Conservation (phyloP, 2,888 invertebrate species). For the Coenonympha arcania region DNA sequence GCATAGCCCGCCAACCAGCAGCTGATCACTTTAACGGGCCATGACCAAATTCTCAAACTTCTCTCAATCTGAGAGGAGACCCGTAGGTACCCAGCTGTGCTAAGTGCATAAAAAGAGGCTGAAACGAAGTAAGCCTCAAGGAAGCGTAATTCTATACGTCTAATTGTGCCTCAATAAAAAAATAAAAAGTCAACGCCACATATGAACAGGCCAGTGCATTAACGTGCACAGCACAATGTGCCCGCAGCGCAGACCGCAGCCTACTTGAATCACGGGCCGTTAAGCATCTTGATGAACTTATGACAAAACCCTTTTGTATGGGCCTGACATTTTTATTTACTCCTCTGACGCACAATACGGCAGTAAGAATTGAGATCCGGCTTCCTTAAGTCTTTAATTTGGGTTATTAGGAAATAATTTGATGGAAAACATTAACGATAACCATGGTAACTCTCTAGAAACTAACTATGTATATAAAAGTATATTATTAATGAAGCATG, state of each 20-base stretch:
- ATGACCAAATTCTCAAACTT: no score
- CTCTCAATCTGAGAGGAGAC: no score
- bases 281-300: slow-evolving; percentile 30
- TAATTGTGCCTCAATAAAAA: slow-evolving; percentile 39
- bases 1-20: no score
- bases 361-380: slow-evolving; percentile 28
- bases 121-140: no score
- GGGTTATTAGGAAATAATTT: background rate
- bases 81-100: no score
- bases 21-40: no score
- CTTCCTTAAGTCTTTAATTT: slow-evolving; percentile 24
- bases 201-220: slow-evolving; percentile 37
- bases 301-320: slow-evolving; percentile 31
- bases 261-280: slow-evolving; percentile 39
- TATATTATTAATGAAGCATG: background rate
- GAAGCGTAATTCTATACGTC: slow-evolving; percentile 30
- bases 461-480: background rate
- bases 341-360: slow-evolving; percentile 14
- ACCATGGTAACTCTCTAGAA: background rate
- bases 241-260: slow-evolving; percentile 48
- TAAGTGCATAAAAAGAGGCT: no score
- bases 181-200: slow-evolving; percentile 44
- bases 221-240: slow-evolving; percentile 49
- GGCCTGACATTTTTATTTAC: slow-evolving; percentile 19
- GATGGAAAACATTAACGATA: background rate